Base-by-base conservation (phyloP, 2,113 vertebrate species). In the Struthio camelus region DNA sequence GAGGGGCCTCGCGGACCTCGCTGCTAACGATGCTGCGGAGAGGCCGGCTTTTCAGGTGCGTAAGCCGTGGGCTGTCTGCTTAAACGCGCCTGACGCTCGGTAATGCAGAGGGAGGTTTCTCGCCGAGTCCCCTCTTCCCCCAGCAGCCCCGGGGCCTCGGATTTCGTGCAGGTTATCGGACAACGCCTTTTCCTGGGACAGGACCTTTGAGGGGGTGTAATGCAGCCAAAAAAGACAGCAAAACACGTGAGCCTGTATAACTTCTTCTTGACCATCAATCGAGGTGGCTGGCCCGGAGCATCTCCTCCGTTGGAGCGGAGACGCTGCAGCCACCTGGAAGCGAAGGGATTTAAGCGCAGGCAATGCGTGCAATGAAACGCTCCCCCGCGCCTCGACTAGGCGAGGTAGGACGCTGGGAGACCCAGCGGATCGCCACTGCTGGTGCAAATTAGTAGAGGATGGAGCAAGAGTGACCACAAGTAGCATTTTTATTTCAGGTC, bases 331-430 rank as follows among this genome's bases (percentile, higher is more conserved):
- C 36, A 48, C 38, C 50, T 73, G 83, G 16, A 77, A 95, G 36
- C 23, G 61, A n/a, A 87, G 30, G 34, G 19, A 62, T 32, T 58
- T 34, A 19, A 88, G 69, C 0, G 1, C 14, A 71, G 75, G 58
- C 66, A 72, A 67, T 3, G 23, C 0, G 0, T 38, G 11, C 1
- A 2, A n/a, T 44, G 22, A 61, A 64, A 65, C 5, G 1, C 11
- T 72, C 14, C 14, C 27, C 66, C 19, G 75, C 15, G 53, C 51
- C 58, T 24, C 10, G 19, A 25, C 70, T 44, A 69, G 81, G 64
- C 1, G 1, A 15, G 59, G 44, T 32, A 58, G 34, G 42, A 27
- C 27, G 38, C 28, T 40, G 25, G 70, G 50, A 73, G 70, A n/a
- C 0, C 0, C 53, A 85, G 66, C 70, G 76, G 62, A n/a, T 73